These are phyloP conservation scores for Trissolcus basalis DNA, from an alignment of 1,140 invertebrate genomes.

Conservation along the genomic window DNA sequence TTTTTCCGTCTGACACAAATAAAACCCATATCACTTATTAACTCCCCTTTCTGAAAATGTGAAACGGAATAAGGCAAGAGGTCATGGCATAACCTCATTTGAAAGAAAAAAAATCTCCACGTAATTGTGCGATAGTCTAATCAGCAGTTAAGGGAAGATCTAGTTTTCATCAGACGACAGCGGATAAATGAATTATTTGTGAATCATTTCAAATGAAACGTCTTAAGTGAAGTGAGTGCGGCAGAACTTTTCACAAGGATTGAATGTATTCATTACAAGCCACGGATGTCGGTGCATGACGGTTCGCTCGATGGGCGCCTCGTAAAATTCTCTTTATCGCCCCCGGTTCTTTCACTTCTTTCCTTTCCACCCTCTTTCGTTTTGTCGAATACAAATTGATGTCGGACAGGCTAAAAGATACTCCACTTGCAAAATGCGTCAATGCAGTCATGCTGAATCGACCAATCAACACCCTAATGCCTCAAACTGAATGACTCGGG, in stretches of 20 bases:
- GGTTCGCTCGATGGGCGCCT: constrained; percentile 46
- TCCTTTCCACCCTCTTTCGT: constrained; percentile 53
- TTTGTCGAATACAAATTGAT: constrained; percentile 50
- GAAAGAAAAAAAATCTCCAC: too few relatives aligned
- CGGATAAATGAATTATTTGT: constrained; percentile 54
- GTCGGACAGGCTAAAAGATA: constrained; percentile 33
- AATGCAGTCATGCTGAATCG: constrained; percentile 63
- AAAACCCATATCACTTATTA: too few relatives aligned
- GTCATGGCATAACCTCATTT: too few relatives aligned
- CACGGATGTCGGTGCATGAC: constrained; percentile 55
- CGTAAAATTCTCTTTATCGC: constrained; percentile 59
- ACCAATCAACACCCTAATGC: constrained; percentile 63
- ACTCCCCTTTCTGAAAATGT: too few relatives aligned
- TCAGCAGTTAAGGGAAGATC: too few relatives aligned
- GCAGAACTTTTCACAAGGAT: constrained; percentile 44
- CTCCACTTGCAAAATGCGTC: constrained; percentile 35
- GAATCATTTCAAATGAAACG: constrained; percentile 46
- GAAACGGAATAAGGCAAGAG: too few relatives aligned
- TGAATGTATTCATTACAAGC: constrained; percentile 63
- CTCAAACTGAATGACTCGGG: constrained; percentile 33
- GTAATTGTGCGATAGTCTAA: too few relatives aligned
- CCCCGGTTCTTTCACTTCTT: constrained; percentile 41
- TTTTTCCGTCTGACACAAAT: constrained; percentile 19
- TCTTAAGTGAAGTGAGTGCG: constrained; percentile 50
- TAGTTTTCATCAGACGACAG: constrained; percentile 2